Evolutionary conservation across 1,140 invertebrate genomes (phyloP).

Genomic region (Lepidotrigona ventralis): DNA sequence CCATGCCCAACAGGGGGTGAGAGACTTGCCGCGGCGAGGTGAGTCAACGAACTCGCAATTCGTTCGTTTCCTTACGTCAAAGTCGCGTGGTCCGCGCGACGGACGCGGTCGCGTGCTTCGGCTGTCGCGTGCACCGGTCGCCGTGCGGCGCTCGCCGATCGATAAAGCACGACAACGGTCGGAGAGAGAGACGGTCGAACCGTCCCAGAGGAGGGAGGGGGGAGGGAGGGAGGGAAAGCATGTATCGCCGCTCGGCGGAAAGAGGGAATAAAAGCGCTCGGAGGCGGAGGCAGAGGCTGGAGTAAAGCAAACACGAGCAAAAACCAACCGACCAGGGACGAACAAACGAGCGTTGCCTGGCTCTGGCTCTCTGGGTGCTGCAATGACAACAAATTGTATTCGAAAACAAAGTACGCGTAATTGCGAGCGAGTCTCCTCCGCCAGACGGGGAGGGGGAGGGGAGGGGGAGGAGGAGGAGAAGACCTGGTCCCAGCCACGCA

Average conservation of each 20-base stretch:
- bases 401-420: conserved; percentile 49
- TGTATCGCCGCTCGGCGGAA: conserved; percentile 14
- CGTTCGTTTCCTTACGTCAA: background rate
- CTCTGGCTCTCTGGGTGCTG: background rate
- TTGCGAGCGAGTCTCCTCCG: conserved; percentile 21
- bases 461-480: too few relatives aligned
- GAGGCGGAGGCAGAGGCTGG: background rate
- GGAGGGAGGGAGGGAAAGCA: too few relatives aligned
- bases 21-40: background rate
- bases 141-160: background rate
- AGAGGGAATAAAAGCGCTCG: conserved; percentile 31
- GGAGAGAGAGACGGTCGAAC: background rate
- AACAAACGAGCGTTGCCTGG: conserved; percentile 10
- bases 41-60: conserved; percentile 18
- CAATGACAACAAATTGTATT: conserved; percentile 44
- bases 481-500: background rate
- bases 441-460: background rate
- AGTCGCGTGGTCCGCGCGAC: conserved; percentile 9
- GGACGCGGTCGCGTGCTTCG: background rate
- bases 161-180: conserved; percentile 30
- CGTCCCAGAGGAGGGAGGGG: too few relatives aligned
- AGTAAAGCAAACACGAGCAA: conserved; percentile 19
- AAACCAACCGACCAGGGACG: conserved; percentile 3
- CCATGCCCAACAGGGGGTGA: too few relatives aligned
- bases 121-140: conserved; percentile 20